Base-by-base conservation (phyloP, 2,797 vertebrate genomes). In the Pangasius mekongensis region DNA sequence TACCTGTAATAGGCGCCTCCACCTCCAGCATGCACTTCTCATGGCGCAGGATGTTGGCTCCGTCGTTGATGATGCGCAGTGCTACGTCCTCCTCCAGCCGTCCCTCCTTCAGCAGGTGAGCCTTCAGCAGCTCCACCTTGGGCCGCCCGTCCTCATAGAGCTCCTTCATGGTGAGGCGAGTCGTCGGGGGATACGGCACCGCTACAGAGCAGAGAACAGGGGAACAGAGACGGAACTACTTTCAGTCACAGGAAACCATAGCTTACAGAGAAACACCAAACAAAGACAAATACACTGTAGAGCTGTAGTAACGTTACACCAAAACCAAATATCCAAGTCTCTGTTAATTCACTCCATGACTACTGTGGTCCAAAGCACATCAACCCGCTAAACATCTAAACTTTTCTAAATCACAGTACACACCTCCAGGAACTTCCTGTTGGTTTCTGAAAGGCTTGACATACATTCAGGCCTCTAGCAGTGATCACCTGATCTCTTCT, bases 1-100 rank as follows among this genome's bases (percentile, higher is more conserved):
- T 90, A 99, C 98, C 98, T 94, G 98, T 99, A 95, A 99, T 96
- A 6, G 98, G 98, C 5, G 98, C 98, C 9, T 99, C 98, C 92
- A 99, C 97, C 88, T 99, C 98, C 90, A 99, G 97, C 98, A 99
- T 98, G 56, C 98, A 99, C 87, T 98, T 98, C 96, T 99, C 98
- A 36, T 98, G 96, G 87, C 97, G 95, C 14, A 99, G 96, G 94
- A 99, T 97, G 93, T 93, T 94, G 5, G 98, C 97, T 5, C 98
- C 98, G 22, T 99, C 98, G 1, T 97, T 97, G 95, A 99, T 98
- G 93, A 99, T 98, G 89, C 97, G 96, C n/a, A 99, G 94, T 0
- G 98, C 98, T 0, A 95, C 95, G 9, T 98, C 98, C 93, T 99
- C 98, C 93, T 99, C 98, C 95, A 99, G 93, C 3, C 98, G 95